Base-by-base conservation (phyloP, 2,888 invertebrate genomes). In the Drosophila anceps region DNA sequence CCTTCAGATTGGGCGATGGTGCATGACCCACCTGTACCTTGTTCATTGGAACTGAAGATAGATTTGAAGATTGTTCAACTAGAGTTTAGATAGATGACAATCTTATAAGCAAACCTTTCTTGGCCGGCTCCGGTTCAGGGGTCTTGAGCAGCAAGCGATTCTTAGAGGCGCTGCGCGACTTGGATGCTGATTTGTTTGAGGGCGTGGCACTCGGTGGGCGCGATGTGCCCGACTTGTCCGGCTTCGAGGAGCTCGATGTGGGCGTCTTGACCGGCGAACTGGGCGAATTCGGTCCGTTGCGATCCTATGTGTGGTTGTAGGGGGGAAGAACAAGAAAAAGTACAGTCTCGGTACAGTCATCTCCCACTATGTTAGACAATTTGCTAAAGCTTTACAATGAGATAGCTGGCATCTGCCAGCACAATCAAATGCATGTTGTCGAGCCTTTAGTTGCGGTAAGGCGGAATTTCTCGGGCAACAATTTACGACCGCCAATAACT, bases 11-110 rank as follows among this genome's bases (percentile, higher is more conserved):
- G 31, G 98, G 98, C 63, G 98, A 98, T 67, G 98, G 98, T 64
- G 97, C 97, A 84, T 96, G 96, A 60, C 98, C 98, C 54, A 98
- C 98, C 94, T 98, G 97, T 73, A 98, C 94, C 94, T 98, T 98
- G 93, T 98, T 98, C 97, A 98, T 98, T 79, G 98, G 97, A 90
- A 98, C 94, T 95, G 96, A 10, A 24, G 3, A 18, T 7, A 31
- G 18, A 50, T 18, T 15, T 3, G 4, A 13, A n/a, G 10, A 8
- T 0, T 5, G 5, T 41, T 53, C 29, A 51, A n/a, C 5, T 1
- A 10, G n/a, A 4, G n/a, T 0, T 5, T 20, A 2, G 5, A 15
- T n/a, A n/a, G n/a, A n/a, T n/a, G n/a, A n/a, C n/a, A n/a, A n/a
- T n/a, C n/a, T n/a, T n/a, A n/a, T n/a, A 0, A 9, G 2, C 20